Percentiles rank a stretch among this genome's conserved stretches.
Evolutionary conservation across 2,113 vertebrate species (phyloP).

Genomic region (Otis tarda): DNA sequence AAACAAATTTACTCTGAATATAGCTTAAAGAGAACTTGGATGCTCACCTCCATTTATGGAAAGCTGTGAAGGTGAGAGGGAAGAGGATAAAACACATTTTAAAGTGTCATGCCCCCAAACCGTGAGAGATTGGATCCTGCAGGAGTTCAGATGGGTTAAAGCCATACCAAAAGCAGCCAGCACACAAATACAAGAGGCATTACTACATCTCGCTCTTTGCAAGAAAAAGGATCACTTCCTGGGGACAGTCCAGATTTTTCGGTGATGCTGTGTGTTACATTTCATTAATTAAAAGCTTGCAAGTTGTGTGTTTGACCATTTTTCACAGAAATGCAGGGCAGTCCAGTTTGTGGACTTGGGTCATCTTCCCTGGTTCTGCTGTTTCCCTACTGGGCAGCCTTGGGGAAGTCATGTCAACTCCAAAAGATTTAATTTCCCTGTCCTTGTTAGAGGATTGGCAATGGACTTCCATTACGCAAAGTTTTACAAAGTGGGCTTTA

Average conservation of each 20-base stretch:
- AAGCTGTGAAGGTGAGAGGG: neutral
- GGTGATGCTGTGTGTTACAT: neutral
- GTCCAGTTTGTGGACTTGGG: neutral
- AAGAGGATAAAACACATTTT: neutral
- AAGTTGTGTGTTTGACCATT: neutral
- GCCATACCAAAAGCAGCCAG: neutral
- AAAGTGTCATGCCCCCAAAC: neutral
- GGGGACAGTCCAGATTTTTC: neutral
- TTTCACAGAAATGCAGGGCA: neutral
- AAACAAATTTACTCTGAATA: neutral
- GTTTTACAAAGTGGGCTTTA: neutral
- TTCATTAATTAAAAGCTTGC: neutral
- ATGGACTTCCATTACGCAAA: neutral
- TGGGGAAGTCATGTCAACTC: neutral
- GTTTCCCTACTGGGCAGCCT: neutral
- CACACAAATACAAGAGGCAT: neutral
- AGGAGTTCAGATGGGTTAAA: neutral
- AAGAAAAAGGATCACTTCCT: neutral
- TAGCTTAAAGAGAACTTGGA: neutral
- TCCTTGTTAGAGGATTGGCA: neutral
- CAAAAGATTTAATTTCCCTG: neutral
- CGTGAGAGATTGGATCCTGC: rapidly evolving
- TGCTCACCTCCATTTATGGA: neutral
- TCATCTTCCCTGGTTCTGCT: neutral
- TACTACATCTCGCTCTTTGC: neutral